Conservation (phyloP, 2,888 invertebrate species). For the Furcula furcula region DNA sequence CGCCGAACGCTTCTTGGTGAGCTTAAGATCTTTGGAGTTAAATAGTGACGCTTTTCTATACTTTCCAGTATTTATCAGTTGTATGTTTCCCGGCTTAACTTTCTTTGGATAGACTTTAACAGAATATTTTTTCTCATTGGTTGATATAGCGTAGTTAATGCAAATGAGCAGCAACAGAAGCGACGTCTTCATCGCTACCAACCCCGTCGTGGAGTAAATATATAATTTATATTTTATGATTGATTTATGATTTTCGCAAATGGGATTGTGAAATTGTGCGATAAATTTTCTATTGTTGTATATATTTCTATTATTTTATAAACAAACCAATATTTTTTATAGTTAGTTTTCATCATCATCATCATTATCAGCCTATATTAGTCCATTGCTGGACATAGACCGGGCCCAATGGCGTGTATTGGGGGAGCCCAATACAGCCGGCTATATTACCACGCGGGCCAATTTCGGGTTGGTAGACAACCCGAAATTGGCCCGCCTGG, state of each 20-base stretch:
- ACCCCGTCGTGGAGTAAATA: slow-evolving; percentile 14
- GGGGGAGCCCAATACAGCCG: no score
- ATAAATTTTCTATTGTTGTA: slow-evolving; percentile 39
- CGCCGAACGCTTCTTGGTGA: slow-evolving; percentile 4
- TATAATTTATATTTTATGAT: slow-evolving; percentile 23
- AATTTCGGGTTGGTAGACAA: no score
- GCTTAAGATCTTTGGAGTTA: no score
- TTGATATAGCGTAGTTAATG: slow-evolving; percentile 21
- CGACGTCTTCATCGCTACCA: slow-evolving; percentile 37
- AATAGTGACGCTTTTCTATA: slow-evolving; percentile 25
- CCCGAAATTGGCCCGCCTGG: no score
- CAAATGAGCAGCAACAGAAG: slow-evolving; percentile 31
- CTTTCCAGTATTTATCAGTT: slow-evolving; percentile 43
- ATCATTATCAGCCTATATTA: no score
- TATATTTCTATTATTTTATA: slow-evolving; percentile 18
- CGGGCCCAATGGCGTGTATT: no score
- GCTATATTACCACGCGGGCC: no score
- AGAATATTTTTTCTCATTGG: slow-evolving; percentile 7
- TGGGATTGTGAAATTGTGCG: slow-evolving; percentile 31
- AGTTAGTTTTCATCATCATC: no score
- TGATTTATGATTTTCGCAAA: slow-evolving; percentile 31
- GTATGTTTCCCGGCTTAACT: slow-evolving; percentile 27
- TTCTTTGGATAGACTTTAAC: slow-evolving; percentile 38
- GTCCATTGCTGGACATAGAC: no score
- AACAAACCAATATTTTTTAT: slow-evolving; percentile 9